A percentile compares a stretch with the other conserved stretches of the same genome.
These are phyloP conservation scores for Bombus huntii DNA, from an alignment of 1,140 invertebrate species.

Conservation along the genomic window DNA sequence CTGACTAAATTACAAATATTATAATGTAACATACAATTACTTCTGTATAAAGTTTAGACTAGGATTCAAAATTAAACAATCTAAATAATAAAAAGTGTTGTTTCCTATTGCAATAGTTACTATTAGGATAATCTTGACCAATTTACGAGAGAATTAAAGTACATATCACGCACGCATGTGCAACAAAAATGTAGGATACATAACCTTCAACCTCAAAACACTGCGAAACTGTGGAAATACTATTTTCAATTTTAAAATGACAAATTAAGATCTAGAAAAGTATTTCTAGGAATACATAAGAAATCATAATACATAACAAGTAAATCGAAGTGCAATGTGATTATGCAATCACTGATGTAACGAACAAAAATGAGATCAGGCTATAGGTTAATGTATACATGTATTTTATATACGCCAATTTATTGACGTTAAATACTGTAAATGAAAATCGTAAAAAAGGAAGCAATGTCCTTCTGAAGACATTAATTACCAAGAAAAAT, in stretches of 20 bases:
- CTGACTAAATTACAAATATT: too few relatives aligned
- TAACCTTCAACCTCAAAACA: conserved; percentile 1
- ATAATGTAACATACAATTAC: too few relatives aligned
- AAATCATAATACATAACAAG: background rate
- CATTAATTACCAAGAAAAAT: conserved; percentile 42
- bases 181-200: background rate
- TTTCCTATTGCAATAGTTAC: background rate
- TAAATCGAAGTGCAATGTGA: background rate
- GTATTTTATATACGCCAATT: background rate
- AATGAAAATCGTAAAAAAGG: background rate
- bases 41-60: too few relatives aligned
- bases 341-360: conserved; percentile 18
- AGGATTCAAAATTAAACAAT: background rate
- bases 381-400: background rate
- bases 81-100: background rate
- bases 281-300: background rate
- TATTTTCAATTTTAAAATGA: background rate
- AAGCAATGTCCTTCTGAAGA: background rate
- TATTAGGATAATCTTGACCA: background rate
- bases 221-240: background rate
- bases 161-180: background rate
- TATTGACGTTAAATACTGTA: too few relatives aligned
- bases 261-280: background rate
- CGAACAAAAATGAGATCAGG: background rate
- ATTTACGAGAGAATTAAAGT: background rate